These are phyloP conservation scores for Temnothorax ravouxi DNA, from an alignment of 2,888 invertebrate genomes.

Conservation along the genomic window DNA sequence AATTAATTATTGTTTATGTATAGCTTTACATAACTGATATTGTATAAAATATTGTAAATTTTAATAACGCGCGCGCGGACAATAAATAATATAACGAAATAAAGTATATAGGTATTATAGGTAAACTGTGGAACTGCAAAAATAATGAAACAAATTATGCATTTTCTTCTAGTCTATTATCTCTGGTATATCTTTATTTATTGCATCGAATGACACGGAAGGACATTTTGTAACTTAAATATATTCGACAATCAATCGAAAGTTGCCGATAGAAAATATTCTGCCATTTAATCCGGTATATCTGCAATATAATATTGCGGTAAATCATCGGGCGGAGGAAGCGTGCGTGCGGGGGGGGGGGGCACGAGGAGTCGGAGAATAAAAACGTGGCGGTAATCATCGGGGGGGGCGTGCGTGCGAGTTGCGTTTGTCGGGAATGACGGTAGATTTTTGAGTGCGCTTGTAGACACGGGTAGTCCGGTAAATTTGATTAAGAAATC, in stretches of 20 bases:
- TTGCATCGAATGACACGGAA: slow-evolving; percentile 73
- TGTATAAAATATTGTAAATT: neutral
- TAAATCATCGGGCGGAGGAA: too few species aligned
- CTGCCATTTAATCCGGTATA: slow-evolving; percentile 73
- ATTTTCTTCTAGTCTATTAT: slow-evolving; percentile 54
- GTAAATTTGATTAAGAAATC: neutral
- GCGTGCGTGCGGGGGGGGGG: too few species aligned
- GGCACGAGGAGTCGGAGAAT: too few species aligned
- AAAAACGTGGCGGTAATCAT: too few species aligned
- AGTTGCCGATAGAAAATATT: slow-evolving; percentile 59
- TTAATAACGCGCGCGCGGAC: neutral
- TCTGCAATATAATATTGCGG: slow-evolving; percentile 71
- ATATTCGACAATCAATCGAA: slow-evolving; percentile 66
- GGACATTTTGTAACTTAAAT: slow-evolving; percentile 68
- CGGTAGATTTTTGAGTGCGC: too few species aligned
- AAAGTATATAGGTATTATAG: neutral
- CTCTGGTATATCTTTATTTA: slow-evolving; percentile 67
- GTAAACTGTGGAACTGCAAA: neutral
- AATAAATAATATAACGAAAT: slow-evolving; percentile 9
- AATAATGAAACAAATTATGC: slow-evolving; percentile 38
- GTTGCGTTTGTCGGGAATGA: too few species aligned
- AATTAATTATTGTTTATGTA: slow-evolving; percentile 58
- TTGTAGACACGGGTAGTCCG: too few species aligned
- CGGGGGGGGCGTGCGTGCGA: too few species aligned
- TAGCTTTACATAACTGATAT: slow-evolving; percentile 6